Evolutionary conservation across 2,888 invertebrate species (phyloP).

Genomic region (Caenorhabditis zanzibari): DNA sequence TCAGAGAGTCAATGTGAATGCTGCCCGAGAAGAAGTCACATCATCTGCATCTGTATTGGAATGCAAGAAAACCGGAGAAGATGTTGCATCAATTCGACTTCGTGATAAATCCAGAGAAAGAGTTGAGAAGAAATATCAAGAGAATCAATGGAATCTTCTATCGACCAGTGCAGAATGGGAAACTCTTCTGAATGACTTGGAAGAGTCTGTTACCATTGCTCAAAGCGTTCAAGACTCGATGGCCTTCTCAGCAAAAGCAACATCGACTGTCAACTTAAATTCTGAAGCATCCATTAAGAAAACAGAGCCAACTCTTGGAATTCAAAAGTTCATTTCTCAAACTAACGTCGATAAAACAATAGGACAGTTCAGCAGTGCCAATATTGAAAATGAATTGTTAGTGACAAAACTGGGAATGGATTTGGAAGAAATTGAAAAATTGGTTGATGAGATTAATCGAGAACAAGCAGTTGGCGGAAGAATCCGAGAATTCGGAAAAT

Average conservation of each 20-base stretch:
- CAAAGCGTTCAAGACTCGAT: slow-evolving; percentile 71
- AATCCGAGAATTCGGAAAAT: slow-evolving; percentile 65
- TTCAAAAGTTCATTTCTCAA: slow-evolving; percentile 63
- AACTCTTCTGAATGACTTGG: slow-evolving; percentile 75
- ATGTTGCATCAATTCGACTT: slow-evolving; percentile 63
- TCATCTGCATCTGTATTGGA: slow-evolving; percentile 48
- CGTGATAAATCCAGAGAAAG: slow-evolving; percentile 67
- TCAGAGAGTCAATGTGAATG: slow-evolving; percentile 32
- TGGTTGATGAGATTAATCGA: slow-evolving; percentile 72
- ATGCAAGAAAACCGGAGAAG: slow-evolving; percentile 35
- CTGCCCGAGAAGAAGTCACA: slow-evolving; percentile 43
- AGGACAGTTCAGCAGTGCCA: slow-evolving; percentile 52
- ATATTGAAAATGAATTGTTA: slow-evolving; percentile 50
- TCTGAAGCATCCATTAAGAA: slow-evolving; percentile 50
- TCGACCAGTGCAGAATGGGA: slow-evolving; percentile 75
- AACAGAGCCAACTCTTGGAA: slow-evolving; percentile 7
- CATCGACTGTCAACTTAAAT: slow-evolving; percentile 39
- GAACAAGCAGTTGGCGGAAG: slow-evolving; percentile 64
- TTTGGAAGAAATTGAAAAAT: slow-evolving; percentile 70
- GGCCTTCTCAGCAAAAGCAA: slow-evolving; percentile 65
- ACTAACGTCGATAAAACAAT: slow-evolving; percentile 46
- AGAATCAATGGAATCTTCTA: slow-evolving; percentile 72
- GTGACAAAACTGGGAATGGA: slow-evolving; percentile 64
- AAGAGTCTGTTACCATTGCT: slow-evolving; percentile 72
- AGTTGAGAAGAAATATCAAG: slow-evolving; percentile 69